Conservation (phyloP, 2,888 invertebrate species). For the Agapetus fuscipes region DNA sequence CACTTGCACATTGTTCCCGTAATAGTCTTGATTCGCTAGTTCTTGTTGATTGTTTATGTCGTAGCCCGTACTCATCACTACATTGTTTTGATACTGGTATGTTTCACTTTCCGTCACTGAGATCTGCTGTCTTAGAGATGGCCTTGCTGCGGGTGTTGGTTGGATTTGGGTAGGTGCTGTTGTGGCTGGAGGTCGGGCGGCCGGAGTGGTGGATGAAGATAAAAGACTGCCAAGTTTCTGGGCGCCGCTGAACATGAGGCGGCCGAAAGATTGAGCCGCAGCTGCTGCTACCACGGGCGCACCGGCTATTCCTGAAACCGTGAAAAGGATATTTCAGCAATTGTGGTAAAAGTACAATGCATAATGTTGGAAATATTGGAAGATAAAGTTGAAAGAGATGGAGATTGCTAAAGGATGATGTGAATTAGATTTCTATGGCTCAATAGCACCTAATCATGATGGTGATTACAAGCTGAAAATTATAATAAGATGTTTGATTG, state of each 20-base stretch:
- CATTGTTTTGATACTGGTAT: slow-evolving; percentile 10
- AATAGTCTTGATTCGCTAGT: slow-evolving; percentile 23
- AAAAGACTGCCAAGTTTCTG: slow-evolving; percentile 43
- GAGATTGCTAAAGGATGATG: too few relatives aligned
- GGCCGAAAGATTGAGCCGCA: slow-evolving; percentile 42
- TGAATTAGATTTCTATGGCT: too few relatives aligned
- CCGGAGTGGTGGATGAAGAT: slow-evolving; percentile 43
- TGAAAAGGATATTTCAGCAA: neutral
- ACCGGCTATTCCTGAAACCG: slow-evolving; percentile 18
- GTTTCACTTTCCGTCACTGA: slow-evolving; percentile 30
- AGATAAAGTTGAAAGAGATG: too few relatives aligned
- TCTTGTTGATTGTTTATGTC: neutral
- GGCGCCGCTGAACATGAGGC: slow-evolving; percentile 42
- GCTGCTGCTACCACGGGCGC: slow-evolving; percentile 25
- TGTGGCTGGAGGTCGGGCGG: slow-evolving; percentile 25
- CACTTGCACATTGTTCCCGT: neutral
- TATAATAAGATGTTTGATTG: neutral
- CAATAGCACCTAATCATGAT: too few relatives aligned
- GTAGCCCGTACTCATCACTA: slow-evolving; percentile 9
- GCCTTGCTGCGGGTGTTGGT: slow-evolving; percentile 26
- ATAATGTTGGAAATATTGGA: neutral
- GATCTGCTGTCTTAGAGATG: slow-evolving; percentile 28
- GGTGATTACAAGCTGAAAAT: too few relatives aligned
- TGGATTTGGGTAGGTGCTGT: slow-evolving; percentile 28
- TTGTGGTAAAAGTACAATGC: neutral